A percentile compares a stretch with the other conserved stretches of the same genome.
phyloP scores from a whole-genome alignment of 2,797 vertebrate genomes.

The Alfaro cultratus region DNA sequence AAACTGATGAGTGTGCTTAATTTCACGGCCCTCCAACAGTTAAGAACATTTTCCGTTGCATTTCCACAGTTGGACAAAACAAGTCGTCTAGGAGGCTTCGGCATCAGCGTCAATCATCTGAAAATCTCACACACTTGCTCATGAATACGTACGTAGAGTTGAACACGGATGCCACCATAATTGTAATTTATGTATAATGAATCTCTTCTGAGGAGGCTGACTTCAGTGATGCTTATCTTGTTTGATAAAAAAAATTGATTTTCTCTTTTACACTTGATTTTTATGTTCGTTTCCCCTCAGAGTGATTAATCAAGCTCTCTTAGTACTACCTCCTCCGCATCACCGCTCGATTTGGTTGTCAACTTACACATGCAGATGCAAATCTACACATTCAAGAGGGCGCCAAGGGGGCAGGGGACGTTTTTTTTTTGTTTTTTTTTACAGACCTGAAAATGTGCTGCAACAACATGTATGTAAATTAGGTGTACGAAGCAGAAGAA shows the following conservation, averaged over 20 bases:
- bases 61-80: slow-evolving; percentile 3
- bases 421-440: background rate
- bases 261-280: background rate
- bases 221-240: slow-evolving; percentile 17
- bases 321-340: slow-evolving; percentile 26
- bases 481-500: slow-evolving; percentile 25
- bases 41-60: background rate
- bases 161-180: slow-evolving; percentile 3
- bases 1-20: slow-evolving; percentile 7
- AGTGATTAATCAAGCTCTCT: slow-evolving; percentile 52
- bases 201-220: slow-evolving; percentile 20
- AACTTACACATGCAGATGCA: slow-evolving; percentile 29
- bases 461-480: slow-evolving; percentile 7
- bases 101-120: background rate
- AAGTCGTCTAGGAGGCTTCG: background rate
- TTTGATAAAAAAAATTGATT: slow-evolving; percentile 35
- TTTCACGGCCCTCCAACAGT: slow-evolving; percentile 1
- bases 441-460: slow-evolving; percentile 62
- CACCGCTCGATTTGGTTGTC: slow-evolving; percentile 46
- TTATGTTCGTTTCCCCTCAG: slow-evolving; percentile 12
- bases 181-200: slow-evolving; percentile 27
- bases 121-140: background rate
- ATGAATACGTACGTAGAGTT: background rate
- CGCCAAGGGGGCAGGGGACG: background rate
- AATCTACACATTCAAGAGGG: slow-evolving; percentile 16